Percentiles rank a stretch among this genome's conserved stretches.
Evolutionary conservation across 2,113 vertebrate genomes (phyloP).

Genomic region (Parotia lawesii): DNA sequence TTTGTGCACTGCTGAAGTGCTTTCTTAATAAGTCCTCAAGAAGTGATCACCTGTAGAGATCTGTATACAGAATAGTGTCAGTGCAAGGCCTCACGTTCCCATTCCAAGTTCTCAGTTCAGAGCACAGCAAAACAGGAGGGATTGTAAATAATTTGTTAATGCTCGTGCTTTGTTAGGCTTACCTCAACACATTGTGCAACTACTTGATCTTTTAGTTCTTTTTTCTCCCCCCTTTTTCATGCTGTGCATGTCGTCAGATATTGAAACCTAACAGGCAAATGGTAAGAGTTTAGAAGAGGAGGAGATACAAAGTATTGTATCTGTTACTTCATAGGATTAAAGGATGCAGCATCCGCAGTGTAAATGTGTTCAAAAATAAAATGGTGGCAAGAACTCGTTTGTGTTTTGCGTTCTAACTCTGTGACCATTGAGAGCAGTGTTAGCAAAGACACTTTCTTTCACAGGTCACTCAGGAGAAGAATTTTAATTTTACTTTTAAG

Average conservation of each 20-base stretch:
- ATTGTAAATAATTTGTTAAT: background rate
- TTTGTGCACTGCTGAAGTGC: background rate
- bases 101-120: background rate
- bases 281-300: conserved; percentile 81
- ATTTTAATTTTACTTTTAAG: background rate
- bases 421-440: background rate
- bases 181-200: background rate
- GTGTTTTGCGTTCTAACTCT: background rate
- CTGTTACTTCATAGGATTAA: conserved; percentile 26
- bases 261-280: conserved; percentile 92
- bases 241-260: conserved; percentile 88
- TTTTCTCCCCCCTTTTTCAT: conserved; percentile 73
- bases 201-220: conserved; percentile 67
- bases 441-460: conserved; percentile 58
- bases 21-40: background rate
- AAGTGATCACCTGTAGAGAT: rapidly evolving
- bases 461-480: background rate
- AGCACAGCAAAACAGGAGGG: background rate
- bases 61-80: background rate
- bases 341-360: conserved; percentile 43
- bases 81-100: background rate
- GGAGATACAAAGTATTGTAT: conserved; percentile 52
- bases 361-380: conserved; percentile 61
- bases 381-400: conserved; percentile 31
- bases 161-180: background rate